Evolutionary conservation across 2,888 invertebrate species (phyloP), one percentile per base, ranked within the genome.

Genomic region (Spilarctia lutea): DNA sequence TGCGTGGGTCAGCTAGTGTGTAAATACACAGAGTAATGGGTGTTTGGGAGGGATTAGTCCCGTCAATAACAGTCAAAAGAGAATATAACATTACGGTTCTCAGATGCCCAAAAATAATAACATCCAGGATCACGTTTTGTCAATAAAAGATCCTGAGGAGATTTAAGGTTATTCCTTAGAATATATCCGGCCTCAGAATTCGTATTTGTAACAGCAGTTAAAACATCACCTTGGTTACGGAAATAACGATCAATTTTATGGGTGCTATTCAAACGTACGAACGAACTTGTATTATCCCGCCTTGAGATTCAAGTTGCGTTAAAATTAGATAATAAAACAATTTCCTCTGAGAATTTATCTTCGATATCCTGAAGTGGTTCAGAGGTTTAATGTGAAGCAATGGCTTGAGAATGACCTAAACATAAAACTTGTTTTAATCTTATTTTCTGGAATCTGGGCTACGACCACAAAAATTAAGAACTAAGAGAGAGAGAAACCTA

Each of bases 181-280:
- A 52, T 52, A 52, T 52, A 24, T 52, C 24, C 24, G 52, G 7
- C 52, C 20, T 33, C 30, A 7, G 65, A 18, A 33, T 33, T 33
- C 35, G 33, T 20, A 65, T 3, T 63, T 18, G 63, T 63, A 16
- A 16, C 27, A 63, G 16, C 33, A 63, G 63, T 30, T 65, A 65
- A 33, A 7, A 48, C 24, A 30, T 65, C 33, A 65, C 42, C 45
- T 75, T 35, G 63, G 71, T 68, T 65, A 71, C 71, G 48, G 39
- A 52, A 42, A 63, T 68, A 68, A 33, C 68, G 60, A 75, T 75
- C 52, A 75, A 75, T 75, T 66, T 65, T 45, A 42, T 68, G 35
- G 67, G 74, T 48, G 63, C 48, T 45, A 45, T 63, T 45, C 63
- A 48, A 67, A 67, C 60, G 33, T 56, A 66, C 30, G 20, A 60